phyloP scores from a whole-genome alignment of 1,140 invertebrate genomes.

The Vanessa atalanta region DNA sequence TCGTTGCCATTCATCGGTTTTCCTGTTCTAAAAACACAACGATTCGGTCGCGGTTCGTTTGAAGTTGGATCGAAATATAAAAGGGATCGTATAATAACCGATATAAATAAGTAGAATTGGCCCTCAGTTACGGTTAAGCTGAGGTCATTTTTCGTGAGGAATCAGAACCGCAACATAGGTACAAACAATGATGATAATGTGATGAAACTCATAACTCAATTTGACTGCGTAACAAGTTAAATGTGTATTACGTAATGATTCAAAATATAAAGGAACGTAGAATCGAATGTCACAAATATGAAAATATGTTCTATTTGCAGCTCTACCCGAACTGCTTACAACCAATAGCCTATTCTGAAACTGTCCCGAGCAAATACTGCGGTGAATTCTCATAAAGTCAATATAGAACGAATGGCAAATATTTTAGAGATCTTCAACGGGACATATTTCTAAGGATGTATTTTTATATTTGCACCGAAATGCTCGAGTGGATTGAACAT shows the following conservation, averaged over 20 bases:
- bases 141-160: too few relatives aligned
- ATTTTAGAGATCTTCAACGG: constrained; percentile 2
- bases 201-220: too few relatives aligned
- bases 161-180: too few relatives aligned
- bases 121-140: too few relatives aligned
- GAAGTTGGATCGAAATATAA: too few relatives aligned
- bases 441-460: not conserved
- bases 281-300: not conserved
- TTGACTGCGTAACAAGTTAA: not conserved
- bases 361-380: constrained; percentile 17
- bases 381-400: constrained; percentile 19
- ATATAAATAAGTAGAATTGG: too few relatives aligned
- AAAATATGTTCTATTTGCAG: constrained; percentile 9
- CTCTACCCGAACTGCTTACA: not conserved
- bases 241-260: not conserved
- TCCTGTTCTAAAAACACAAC: too few relatives aligned
- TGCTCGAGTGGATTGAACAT: not conserved
- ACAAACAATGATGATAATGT: too few relatives aligned
- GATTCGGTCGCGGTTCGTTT: too few relatives aligned
- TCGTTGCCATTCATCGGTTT: too few relatives aligned
- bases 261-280: not conserved
- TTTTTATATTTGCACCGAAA: not conserved
- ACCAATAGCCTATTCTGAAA: constrained; percentile 7
- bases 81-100: too few relatives aligned
- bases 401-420: constrained; percentile 18